Base-by-base conservation (phyloP, 2,113 vertebrate species). In the Oryzias javanicus region DNA sequence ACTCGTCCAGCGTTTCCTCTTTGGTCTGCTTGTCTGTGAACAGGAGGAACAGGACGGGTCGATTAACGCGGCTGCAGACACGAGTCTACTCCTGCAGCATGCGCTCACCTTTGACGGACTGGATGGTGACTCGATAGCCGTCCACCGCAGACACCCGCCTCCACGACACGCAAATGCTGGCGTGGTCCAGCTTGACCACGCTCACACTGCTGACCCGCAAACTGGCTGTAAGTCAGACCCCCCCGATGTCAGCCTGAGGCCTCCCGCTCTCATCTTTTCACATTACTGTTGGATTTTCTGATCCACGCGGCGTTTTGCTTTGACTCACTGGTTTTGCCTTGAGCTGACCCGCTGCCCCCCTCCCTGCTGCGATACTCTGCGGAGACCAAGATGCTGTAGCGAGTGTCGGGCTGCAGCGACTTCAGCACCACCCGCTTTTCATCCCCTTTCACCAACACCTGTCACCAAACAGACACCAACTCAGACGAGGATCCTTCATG, bases 311-410 rank as follows among this genome's bases (percentile, higher is more conserved):
- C 4, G 14, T 14, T n/a, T 22, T 55, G 41, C 70, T 25, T 49
- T 17, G 57, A 64, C 86, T 86, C 69, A 96, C 94, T 88, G 0
- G 95, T 98, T 69, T 89, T 88, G 6, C 92, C 94, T 0, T 86
- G 92, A 0, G 90, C 76, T 14, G 93, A 86, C 0, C 65, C 82
- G 5, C 88, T 91, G 60, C 88, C 79, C 0, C 95, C 96, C 61
- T 96, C 94, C 45, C 92, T 92, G 1, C 80, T 90, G 62, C 81
- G 79, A 19, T 95, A 94, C 85, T 97, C 70, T 0, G 95, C 94
- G 0, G 94, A 94, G 62, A 95, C 74, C 12, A 85, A 78, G 77
- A 97, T 87, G 47, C 77, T 92, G 90, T 97, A 98, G 1, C 91
- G 90, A 42, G 94, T 90, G 10, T 94, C 94, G 0, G 94, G 92